Percentiles rank a stretch among this genome's conserved stretches.
These are phyloP conservation scores for Caenorhabditis sp. DNA, from an alignment of 2,888 invertebrate species.

Conservation along the genomic window DNA sequence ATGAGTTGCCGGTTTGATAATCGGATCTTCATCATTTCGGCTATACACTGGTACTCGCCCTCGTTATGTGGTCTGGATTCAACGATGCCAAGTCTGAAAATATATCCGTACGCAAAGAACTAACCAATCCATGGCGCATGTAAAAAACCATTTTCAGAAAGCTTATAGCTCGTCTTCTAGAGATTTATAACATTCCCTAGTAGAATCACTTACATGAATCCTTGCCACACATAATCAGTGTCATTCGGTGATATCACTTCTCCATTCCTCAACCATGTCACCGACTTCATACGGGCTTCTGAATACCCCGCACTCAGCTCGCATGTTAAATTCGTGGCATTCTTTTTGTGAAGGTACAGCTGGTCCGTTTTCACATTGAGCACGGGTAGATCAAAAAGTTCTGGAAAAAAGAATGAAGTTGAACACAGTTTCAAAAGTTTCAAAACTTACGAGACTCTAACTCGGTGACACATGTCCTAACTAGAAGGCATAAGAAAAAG, in stretches of 20 bases:
- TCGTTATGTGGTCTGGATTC: constrained; percentile 69
- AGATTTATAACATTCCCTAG: too few relatives aligned
- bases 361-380: constrained; percentile 70
- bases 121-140: too few relatives aligned
- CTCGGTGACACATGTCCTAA: constrained; percentile 1
- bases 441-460: constrained; percentile 41
- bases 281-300: constrained; percentile 57
- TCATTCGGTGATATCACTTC: constrained; percentile 65
- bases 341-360: constrained; percentile 67
- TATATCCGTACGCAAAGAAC: background rate
- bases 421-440: too few relatives aligned
- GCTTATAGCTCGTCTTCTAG: too few relatives aligned
- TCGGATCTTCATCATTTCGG: constrained; percentile 73
- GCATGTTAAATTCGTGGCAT: constrained; percentile 70
- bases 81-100: constrained; percentile 66
- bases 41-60: constrained; percentile 81
- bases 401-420: constrained; percentile 57
- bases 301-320: constrained; percentile 69
- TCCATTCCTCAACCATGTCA: constrained; percentile 77
- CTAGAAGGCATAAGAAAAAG: background rate
- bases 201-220: constrained; percentile 67
- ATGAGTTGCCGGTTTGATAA: constrained; percentile 73
- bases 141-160: too few relatives aligned
- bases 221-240: constrained; percentile 64
- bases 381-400: constrained; percentile 74